phyloP scores from a whole-genome alignment of 2,888 invertebrate species.

The Nineta flava region DNA sequence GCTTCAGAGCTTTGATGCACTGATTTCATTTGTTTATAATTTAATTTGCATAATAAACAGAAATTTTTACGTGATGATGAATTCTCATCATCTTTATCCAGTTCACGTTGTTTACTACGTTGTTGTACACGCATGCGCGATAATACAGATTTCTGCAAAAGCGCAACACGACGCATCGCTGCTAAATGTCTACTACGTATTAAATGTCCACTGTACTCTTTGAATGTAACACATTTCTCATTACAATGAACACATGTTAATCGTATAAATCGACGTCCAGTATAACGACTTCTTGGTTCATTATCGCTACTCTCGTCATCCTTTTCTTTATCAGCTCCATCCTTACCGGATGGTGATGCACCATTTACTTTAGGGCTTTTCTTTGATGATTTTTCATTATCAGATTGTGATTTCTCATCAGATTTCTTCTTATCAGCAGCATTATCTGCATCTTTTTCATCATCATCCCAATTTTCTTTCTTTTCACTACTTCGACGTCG shows the following conservation, averaged over 20 bases:
- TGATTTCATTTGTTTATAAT: constrained; percentile 36
- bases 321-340: constrained; percentile 17
- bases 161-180: constrained; percentile 56
- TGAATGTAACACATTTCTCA: constrained; percentile 56
- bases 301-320: constrained; percentile 20
- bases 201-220: constrained; percentile 58
- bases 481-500: constrained; percentile 14
- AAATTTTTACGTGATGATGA: constrained; percentile 25
- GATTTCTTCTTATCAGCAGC: constrained; percentile 18
- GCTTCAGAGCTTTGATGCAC: constrained; percentile 66
- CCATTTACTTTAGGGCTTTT: constrained; percentile 17
- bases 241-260: constrained; percentile 64
- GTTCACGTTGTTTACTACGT: constrained; percentile 60
- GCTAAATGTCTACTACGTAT: constrained; percentile 52
- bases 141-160: constrained; percentile 56
- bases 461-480: constrained; percentile 17
- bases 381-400: constrained; percentile 12
- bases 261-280: constrained; percentile 43
- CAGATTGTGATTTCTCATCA: constrained; percentile 14
- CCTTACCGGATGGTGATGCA: constrained; percentile 18
- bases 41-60: constrained; percentile 28
- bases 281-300: constrained; percentile 21
- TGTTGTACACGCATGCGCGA: constrained; percentile 66
- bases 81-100: constrained; percentile 53
- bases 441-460: constrained; percentile 27